Evolutionary conservation across 1,140 invertebrate genomes (phyloP), one percentile per base, ranked within the genome.

Genomic region (Drosophila willistoni): DNA sequence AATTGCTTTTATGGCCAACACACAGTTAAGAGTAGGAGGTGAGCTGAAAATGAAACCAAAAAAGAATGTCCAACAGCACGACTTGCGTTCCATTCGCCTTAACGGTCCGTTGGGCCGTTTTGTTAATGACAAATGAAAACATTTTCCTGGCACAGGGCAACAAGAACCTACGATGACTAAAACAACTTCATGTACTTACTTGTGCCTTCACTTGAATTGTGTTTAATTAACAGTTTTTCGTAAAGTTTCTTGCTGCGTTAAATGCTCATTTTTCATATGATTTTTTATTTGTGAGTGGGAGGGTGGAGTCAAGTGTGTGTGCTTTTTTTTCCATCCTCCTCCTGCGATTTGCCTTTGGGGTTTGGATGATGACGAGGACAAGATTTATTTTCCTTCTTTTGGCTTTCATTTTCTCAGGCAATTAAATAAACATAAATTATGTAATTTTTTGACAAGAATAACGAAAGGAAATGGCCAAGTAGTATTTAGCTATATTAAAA

Each of bases 101-200:
- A 69, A 71, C 71, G 57, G 68, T 66, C 67, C 68, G 75, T 71
- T 76, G 68, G 68, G 67, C 55, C 77, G 73, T 77, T 87, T 84
- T 84, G 81, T 74, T 77, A 70, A 84, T 85, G 81, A 89, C 79
- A 87, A 87, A 87, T 87, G 83, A 83, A 87, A 87, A 87, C 83
- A 89, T 87, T 87, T 87, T 79, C 65, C 76, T 74, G 79, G 83
- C 83, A 87, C 80, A 80, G 79, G 77, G 36, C 83, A 71, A 62
- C 69, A 57, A 57, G 68, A 59, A 64, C 65, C 76, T 60, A 63
- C 61, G 68, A 47, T 63, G 67, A 47, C 57, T 61, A 39, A 39
- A 25, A 29, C 61, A 57, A 66, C 44, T 54, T 44, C 69, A 44
- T 19, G 34, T 55, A 66, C 71, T 77, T 55, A 66, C 71, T 77